A percentile compares a stretch with the other conserved stretches of the same genome.
Evolutionary conservation across 2,888 invertebrate species (phyloP).

Genomic region (Tetranychus truncatus): DNA sequence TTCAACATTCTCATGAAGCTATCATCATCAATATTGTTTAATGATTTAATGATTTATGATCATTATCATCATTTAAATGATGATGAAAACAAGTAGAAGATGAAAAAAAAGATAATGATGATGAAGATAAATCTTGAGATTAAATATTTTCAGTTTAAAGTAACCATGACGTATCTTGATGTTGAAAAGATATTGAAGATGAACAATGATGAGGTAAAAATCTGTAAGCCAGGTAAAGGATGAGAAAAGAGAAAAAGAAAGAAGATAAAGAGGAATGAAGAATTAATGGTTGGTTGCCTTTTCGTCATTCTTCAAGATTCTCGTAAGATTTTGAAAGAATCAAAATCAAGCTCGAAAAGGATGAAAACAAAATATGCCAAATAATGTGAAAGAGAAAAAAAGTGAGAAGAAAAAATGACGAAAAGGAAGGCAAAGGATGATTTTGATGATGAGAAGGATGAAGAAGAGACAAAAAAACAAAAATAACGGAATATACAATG

Average conservation of each 20-base stretch:
- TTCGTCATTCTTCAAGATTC: not conserved
- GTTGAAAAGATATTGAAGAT: not conserved
- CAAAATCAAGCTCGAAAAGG: too few relatives aligned
- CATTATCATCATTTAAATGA: too few relatives aligned
- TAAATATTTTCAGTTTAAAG: not conserved
- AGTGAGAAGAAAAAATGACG: too few relatives aligned
- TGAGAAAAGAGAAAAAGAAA: not conserved
- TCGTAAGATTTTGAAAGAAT: too few relatives aligned
- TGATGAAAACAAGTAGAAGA: too few relatives aligned
- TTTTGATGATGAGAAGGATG: not conserved
- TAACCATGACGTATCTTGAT: not conserved
- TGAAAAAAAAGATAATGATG: not conserved
- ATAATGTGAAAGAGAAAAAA: too few relatives aligned
- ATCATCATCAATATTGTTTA: too few relatives aligned
- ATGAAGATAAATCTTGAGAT: not conserved
- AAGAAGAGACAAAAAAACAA: not conserved
- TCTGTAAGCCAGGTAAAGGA: not conserved
- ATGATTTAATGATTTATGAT: too few relatives aligned
- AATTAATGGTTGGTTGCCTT: not conserved
- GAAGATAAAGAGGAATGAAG: not conserved
- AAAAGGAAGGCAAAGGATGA: not conserved
- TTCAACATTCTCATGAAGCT: too few relatives aligned
- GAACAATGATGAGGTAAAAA: not conserved
- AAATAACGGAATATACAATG: not conserved
- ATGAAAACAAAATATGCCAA: too few relatives aligned